Evolutionary conservation across 2,113 vertebrate species (phyloP), one percentile per base, ranked within the genome.

Genomic region (Rhea pennata): DNA sequence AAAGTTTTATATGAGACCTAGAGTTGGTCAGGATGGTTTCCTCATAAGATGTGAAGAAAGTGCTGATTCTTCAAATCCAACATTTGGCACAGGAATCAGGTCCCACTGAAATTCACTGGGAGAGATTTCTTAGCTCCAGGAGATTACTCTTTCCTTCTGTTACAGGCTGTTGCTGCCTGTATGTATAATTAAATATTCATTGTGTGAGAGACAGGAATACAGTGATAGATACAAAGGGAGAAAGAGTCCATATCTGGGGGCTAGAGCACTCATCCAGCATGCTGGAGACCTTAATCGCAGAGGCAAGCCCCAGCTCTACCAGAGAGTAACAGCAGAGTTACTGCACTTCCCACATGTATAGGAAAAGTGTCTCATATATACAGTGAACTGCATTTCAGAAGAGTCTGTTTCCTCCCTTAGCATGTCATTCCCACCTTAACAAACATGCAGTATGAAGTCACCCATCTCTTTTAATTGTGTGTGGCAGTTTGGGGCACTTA

Each of bases 271-370:
- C 24, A 33, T 22, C 24, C 86, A 4, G 8, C 59, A 58, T 36
- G 50, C 8, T 92, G 64, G 23, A 88, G 87, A 40, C 27, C 24
- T 33, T 76, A 26, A 66, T 62, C 27, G 53, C 42, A 62, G 22
- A 70, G 36, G 59, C 26, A 36, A 91, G 1, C 9, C 58, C n/a
- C n/a, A 65, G 13, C 19, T 75, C 58, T 90, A 26, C 29, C 62
- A 54, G n/a, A 74, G 36, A 39, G 16, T 27, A 54, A 40, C 36
- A 73, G 26, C n/a, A 40, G 11, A 73, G 26, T 76, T 58, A 16
- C 33, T 42, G 53, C 40, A 75, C 39, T 65, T 0, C 0, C 46
- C 67, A 66, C 33, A 65, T 3, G 0, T 39, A 73, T 76, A 50
- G 24, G 24, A 58, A 90, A 90, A 62, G 6, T n/a, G 5, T 61